Conservation (phyloP, 2,888 invertebrate species). For the Lissonota sp. region DNA sequence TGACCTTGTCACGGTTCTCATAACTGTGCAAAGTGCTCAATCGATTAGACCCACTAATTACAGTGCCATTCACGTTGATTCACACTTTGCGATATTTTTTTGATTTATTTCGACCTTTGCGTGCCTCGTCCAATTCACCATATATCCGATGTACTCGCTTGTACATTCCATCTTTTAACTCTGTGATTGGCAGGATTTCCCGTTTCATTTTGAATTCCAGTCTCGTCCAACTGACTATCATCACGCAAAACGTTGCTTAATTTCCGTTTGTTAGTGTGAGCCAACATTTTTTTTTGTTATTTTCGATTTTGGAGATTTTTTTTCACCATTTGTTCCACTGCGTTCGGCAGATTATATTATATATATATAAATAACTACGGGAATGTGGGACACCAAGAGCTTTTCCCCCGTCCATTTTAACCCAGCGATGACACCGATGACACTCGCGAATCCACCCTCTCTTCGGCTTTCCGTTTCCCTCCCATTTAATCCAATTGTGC, state of each 20-base stretch:
- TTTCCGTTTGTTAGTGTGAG: neutral
- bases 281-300: conserved; percentile 12
- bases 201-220: conserved; percentile 52
- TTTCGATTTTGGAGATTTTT: conserved; percentile 5
- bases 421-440: conserved; percentile 61
- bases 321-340: neutral
- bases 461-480: conserved; percentile 30
- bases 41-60: conserved; percentile 56
- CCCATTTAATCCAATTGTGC: conserved; percentile 60
- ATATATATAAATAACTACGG: neutral
- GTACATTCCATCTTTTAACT: conserved; percentile 18
- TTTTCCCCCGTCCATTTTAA: conserved; percentile 48
- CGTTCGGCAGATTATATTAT: no score
- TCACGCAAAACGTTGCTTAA: neutral
- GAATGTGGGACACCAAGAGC: conserved; percentile 54
- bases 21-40: conserved; percentile 52
- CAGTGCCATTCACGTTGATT: conserved; percentile 31
- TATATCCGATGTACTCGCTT: neutral
- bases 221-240: neutral
- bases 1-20: conserved; percentile 56
- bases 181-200: conserved; percentile 59
- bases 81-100: neutral
- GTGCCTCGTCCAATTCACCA: neutral
- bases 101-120: neutral
- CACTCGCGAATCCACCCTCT: conserved; percentile 56